Percentiles rank a stretch among this genome's conserved stretches.
These are phyloP conservation scores for Zosterops borbonicus DNA, from an alignment of 2,113 vertebrate genomes.

Conservation along the genomic window DNA sequence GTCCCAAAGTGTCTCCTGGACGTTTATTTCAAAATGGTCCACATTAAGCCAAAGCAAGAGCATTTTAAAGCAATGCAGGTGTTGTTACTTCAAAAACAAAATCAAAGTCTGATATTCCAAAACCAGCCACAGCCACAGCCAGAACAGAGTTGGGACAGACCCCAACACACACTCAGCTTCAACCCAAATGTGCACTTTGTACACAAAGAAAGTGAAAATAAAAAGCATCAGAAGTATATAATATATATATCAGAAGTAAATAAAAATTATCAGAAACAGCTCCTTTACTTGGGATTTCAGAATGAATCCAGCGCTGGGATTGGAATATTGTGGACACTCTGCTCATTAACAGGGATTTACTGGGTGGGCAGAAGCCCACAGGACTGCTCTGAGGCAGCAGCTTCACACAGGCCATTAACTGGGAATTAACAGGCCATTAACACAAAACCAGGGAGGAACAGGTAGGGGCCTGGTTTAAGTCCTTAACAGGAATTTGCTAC, in stretches of 20 bases:
- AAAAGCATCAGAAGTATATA: neutral
- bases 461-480: neutral
- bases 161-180: neutral
- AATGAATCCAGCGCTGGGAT: neutral
- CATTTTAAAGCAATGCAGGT: neutral
- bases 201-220: neutral
- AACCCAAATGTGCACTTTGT: neutral
- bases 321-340: neutral
- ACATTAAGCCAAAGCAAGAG: conserved; percentile 2
- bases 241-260: too few species aligned
- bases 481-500: neutral
- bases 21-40: neutral
- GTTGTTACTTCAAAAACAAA: neutral
- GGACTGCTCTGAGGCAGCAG: neutral
- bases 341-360: neutral
- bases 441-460: neutral
- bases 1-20: neutral
- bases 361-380: neutral
- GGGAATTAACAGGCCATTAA: neutral
- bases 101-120: neutral
- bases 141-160: neutral
- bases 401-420: neutral
- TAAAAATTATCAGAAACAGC: neutral
- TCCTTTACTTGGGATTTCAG: neutral
- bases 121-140: neutral